phyloP scores from a whole-genome alignment of 2,113 vertebrate species.

The Murina feae region DNA sequence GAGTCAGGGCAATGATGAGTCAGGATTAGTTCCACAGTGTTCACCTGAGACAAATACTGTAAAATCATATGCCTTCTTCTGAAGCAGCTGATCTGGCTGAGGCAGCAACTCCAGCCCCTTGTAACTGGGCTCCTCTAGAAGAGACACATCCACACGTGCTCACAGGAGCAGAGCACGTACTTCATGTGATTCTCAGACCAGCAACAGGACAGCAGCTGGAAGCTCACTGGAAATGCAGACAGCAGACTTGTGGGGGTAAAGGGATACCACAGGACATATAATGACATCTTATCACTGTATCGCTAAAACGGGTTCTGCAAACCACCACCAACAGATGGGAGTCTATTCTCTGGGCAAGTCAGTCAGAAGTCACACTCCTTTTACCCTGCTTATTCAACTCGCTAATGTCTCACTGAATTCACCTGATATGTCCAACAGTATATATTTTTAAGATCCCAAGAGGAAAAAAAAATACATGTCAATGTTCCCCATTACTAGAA shows the following conservation, averaged over 20 bases:
- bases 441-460: neutral
- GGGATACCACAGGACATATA: neutral
- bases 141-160: neutral
- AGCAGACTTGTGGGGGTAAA: neutral
- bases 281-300: neutral
- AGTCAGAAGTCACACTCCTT: neutral
- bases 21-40: neutral
- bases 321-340: neutral
- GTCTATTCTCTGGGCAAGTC: neutral
- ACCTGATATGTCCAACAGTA: neutral
- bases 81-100: neutral
- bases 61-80: neutral
- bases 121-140: neutral
- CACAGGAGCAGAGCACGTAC: neutral
- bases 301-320: neutral
- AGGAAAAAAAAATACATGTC: neutral
- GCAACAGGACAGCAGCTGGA: neutral
- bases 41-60: neutral
- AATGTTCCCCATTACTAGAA: neutral
- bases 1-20: neutral
- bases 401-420: neutral
- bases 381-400: neutral
- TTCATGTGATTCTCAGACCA: neutral
- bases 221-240: neutral
- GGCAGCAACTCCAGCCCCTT: neutral